These are phyloP conservation scores for Syngnathus scovelli DNA, from an alignment of 2,113 vertebrate species.

Conservation along the genomic window DNA sequence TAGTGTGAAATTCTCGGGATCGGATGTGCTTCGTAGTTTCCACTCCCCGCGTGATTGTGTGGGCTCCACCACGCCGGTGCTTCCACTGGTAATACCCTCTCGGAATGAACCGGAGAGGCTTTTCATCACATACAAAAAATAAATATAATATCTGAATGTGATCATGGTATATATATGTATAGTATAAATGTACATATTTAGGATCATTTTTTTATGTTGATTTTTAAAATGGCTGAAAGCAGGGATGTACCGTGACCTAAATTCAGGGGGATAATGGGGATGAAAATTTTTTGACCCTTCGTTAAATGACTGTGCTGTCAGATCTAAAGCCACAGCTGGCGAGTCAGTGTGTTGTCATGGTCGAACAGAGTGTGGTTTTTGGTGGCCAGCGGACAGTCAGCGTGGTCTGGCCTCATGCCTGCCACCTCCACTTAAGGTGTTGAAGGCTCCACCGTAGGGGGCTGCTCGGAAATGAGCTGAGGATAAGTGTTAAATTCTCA, in stretches of 20 bases:
- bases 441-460: constrained; percentile 60
- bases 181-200: too few species aligned
- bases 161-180: constrained; percentile 41
- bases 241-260: too few species aligned
- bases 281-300: too few species aligned
- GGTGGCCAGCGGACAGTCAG: constrained; percentile 64
- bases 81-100: constrained; percentile 69
- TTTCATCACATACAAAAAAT: constrained; percentile 54
- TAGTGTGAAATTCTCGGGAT: constrained; percentile 73
- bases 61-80: constrained; percentile 55
- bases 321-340: not conserved
- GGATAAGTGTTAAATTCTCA: constrained; percentile 69
- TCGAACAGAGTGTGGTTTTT: constrained; percentile 55
- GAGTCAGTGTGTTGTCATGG: not conserved
- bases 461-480: constrained; percentile 54
- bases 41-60: constrained; percentile 67
- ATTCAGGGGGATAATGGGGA: too few species aligned
- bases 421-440: constrained; percentile 35
- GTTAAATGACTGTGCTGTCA: not conserved
- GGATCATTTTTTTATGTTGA: too few species aligned
- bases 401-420: constrained; percentile 56
- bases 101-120: constrained; percentile 71
- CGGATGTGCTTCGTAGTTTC: constrained; percentile 70
- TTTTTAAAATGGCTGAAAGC: too few species aligned
- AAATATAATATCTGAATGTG: constrained; percentile 58